Evolutionary conservation across 2,113 vertebrate genomes (phyloP).

Genomic region (Brienomyrus brachyistius): DNA sequence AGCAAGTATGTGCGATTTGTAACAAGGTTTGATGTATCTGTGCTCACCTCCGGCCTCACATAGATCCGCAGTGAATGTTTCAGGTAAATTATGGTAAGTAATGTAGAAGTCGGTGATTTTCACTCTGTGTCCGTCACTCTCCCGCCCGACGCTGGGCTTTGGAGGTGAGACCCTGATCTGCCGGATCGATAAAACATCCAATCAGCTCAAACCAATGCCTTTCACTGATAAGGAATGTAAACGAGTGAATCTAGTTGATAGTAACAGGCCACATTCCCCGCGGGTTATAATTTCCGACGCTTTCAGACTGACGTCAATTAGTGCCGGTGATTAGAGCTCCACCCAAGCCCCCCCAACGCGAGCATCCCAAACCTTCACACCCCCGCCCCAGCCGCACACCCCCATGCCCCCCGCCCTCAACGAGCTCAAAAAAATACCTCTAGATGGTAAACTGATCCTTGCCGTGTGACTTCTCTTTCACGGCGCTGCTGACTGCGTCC

Average conservation of each 20-base stretch:
- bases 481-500: constrained; percentile 13
- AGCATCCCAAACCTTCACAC: background rate
- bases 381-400: background rate
- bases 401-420: background rate
- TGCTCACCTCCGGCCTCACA: background rate
- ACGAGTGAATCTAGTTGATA: background rate
- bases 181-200: background rate
- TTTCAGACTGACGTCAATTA: background rate
- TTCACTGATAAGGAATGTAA: background rate
- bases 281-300: background rate
- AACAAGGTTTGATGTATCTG: background rate
- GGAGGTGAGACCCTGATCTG: background rate
- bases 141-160: background rate
- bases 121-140: background rate
- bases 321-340: background rate
- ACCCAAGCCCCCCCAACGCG: background rate
- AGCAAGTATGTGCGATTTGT: background rate
- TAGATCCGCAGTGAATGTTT: background rate
- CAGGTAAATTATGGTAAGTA: background rate
- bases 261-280: background rate
- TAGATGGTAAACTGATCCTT: constrained; percentile 1
- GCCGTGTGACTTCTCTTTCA: background rate
- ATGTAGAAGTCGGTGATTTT: background rate
- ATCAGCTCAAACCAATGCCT: background rate
- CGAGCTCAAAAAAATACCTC: background rate